Evolutionary conservation across 2,113 vertebrate species (phyloP), one percentile per base, ranked within the genome.

Genomic region (Promerops cafer): DNA sequence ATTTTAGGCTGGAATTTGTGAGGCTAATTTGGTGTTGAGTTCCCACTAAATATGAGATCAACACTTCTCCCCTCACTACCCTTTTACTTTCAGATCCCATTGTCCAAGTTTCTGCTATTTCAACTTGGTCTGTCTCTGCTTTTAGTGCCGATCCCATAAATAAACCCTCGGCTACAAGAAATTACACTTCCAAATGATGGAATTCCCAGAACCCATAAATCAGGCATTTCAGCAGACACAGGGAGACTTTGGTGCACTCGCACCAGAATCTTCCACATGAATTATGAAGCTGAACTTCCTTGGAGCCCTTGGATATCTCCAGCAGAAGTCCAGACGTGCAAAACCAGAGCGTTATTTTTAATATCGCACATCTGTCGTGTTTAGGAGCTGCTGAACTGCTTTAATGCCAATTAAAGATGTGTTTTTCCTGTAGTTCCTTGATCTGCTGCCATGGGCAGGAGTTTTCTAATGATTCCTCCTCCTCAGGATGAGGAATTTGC

Each of bases 391-490:
- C 56, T 75, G 59, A 28, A 8, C 18, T 49, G 61, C 60, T 70
- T 50, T 22, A 53, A 53, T 24, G 40, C 39, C 30, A 52, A 7
- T 81, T 75, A 64, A 52, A 92, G 94, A 7, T 3, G 10, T 22
- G 57, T 42, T 90, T 70, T 72, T 22, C 52, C 49, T 53, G 3
- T 13, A 9, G 68, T 26, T 76, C 9, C 54, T 72, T 49, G 40
- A 81, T 93, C 47, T 92, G 69, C 86, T 87, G 80, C 91, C 0
- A 0, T 15, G 37, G 87, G 84, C 88, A 63, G 64, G 78, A 50
- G 69, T 75, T 85, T 66, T 19, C 75, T 84, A 39, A 95, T 16
- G 91, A 89, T 95, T 76, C 77, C 49, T 68, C 60, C 83, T 93
- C 70, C 72, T 83, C 31, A 13, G 70, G 70, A 39, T 60, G 87